phyloP scores from a whole-genome alignment of 2,888 invertebrate genomes.

The Phlogophora meticulosa region DNA sequence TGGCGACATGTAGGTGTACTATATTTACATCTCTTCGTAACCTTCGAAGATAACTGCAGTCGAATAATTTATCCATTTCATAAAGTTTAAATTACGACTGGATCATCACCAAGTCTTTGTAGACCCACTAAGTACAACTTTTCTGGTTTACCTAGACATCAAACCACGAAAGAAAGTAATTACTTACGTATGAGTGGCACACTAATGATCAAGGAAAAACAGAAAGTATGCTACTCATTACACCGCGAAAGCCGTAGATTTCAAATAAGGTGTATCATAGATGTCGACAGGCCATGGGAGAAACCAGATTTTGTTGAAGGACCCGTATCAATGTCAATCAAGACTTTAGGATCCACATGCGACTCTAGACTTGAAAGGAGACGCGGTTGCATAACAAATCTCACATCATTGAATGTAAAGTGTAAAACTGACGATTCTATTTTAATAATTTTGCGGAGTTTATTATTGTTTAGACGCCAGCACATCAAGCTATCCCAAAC shows the following conservation, averaged over 20 bases:
- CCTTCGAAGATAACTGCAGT: no score
- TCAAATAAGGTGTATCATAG: constrained; percentile 44
- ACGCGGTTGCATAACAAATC: background rate
- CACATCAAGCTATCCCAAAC: no score
- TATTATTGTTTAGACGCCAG: background rate
- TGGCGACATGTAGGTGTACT: no score
- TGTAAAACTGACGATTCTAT: background rate
- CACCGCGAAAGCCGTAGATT: constrained; percentile 42
- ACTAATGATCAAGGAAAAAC: constrained; percentile 29
- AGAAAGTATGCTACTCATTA: constrained; percentile 30
- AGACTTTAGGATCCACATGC: background rate
- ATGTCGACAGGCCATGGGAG: constrained; percentile 30
- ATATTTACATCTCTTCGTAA: no score
- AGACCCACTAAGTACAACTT: no score
- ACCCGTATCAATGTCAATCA: constrained; percentile 7
- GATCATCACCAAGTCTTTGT: background rate
- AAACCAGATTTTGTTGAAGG: constrained; percentile 17
- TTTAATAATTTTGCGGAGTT: background rate
- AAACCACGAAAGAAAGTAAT: constrained; percentile 35
- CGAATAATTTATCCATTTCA: background rate
- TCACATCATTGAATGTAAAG: no score
- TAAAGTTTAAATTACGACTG: background rate
- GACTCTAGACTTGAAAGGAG: background rate
- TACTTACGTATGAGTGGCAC: constrained; percentile 9
- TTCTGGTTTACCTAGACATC: background rate